Evolutionary conservation across 2,113 vertebrate genomes (phyloP).

Genomic region (Daboia siamensis): DNA sequence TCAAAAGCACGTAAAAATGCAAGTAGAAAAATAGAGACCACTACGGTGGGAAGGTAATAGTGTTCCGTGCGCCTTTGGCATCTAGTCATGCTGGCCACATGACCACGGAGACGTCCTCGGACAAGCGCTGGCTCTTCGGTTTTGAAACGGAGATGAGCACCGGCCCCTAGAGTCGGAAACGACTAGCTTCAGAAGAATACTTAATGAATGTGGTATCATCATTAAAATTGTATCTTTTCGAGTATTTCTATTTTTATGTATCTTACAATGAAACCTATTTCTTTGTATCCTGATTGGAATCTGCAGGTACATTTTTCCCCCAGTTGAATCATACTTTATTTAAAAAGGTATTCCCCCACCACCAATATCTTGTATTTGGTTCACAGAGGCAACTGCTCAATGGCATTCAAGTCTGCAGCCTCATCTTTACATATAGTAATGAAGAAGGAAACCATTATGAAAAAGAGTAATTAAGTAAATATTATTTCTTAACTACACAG

Average conservation of each 20-base stretch:
- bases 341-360: not conserved
- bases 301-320: not conserved
- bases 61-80: no score
- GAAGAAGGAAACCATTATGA: constrained; percentile 4
- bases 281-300: not conserved
- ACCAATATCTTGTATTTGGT: constrained; percentile 1
- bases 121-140: no score
- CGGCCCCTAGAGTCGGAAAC: no score
- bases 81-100: no score
- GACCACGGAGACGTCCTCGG: no score
- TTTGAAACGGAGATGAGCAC: no score
- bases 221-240: not conserved
- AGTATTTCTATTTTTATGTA: not conserved
- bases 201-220: not conserved
- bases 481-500: constrained; percentile 29
- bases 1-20: no score
- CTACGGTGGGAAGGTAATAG: no score
- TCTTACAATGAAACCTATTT: not conserved
- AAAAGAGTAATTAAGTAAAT: constrained; percentile 15
- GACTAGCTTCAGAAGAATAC: not conserved
- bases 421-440: constrained; percentile 22
- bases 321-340: not conserved
- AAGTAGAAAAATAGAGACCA: no score
- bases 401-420: constrained; percentile 2
- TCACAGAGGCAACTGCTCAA: not conserved